Conservation (phyloP, 2,113 vertebrate genomes). For the Neoarius graeffei region DNA sequence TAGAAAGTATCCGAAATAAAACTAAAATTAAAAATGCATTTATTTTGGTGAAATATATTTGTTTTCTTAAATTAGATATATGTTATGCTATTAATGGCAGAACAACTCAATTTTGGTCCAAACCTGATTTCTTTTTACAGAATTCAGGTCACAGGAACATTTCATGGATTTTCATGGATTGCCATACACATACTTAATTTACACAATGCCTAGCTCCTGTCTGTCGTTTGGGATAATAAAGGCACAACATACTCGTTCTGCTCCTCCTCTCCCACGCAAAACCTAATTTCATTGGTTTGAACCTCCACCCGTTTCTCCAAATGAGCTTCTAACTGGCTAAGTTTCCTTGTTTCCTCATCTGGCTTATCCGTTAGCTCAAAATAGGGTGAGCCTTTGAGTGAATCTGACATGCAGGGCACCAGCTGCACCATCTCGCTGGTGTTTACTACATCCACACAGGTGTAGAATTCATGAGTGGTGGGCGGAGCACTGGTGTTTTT, state of each 20-base stretch:
- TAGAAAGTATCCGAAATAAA: not conserved
- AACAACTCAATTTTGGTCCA: not conserved
- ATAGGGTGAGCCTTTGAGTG: conserved; percentile 35
- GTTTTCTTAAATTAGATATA: not conserved
- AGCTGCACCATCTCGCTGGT: conserved; percentile 66
- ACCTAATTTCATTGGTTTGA: not conserved
- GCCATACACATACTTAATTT: not conserved
- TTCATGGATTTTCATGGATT: not conserved
- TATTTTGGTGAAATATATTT: not conserved
- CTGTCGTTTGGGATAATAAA: conserved; percentile 52
- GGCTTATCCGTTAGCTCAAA: not conserved
- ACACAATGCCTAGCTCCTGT: conserved; percentile 33
- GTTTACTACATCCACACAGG: conserved; percentile 68
- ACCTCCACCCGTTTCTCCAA: conserved; percentile 34
- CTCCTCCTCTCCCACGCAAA: not conserved
- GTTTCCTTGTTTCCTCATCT: conserved; percentile 45
- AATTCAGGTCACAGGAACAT: not conserved
- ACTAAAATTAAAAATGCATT: not conserved
- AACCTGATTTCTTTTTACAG: not conserved
- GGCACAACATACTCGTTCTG: conserved; percentile 49
- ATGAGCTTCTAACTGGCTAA: conserved; percentile 40
- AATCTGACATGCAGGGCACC: conserved; percentile 62
- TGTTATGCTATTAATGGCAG: not conserved
- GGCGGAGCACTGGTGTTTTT: not conserved
- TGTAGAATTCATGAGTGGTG: conserved; percentile 69